phyloP scores from a whole-genome alignment of 2,888 invertebrate species.

The Ormia ochracea region DNA sequence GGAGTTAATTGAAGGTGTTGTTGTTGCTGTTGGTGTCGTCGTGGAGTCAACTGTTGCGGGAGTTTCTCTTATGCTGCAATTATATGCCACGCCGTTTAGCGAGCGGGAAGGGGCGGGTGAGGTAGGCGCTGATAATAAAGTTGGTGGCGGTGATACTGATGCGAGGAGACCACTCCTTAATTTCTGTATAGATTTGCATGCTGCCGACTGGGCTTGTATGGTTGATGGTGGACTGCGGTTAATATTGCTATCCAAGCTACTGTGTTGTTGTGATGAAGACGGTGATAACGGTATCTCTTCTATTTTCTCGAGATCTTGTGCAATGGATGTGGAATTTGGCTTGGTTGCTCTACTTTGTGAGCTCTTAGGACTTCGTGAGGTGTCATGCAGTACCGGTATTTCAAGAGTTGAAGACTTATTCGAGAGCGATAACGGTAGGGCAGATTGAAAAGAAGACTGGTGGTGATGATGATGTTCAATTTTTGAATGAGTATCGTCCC shows the following conservation, averaged over 20 bases:
- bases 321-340: slow-evolving; percentile 83
- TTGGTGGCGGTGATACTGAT: slow-evolving; percentile 62
- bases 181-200: slow-evolving; percentile 44
- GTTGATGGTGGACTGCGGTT: slow-evolving; percentile 76
- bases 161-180: neutral
- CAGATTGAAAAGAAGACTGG: slow-evolving; percentile 69
- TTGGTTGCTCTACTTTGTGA: slow-evolving; percentile 78
- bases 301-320: slow-evolving; percentile 83
- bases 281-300: slow-evolving; percentile 81
- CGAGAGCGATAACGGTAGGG: slow-evolving; percentile 66
- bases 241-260: slow-evolving; percentile 75
- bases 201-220: slow-evolving; percentile 69
- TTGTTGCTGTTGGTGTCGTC: slow-evolving; percentile 64
- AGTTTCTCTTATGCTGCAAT: slow-evolving; percentile 52
- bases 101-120: slow-evolving; percentile 72
- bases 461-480: slow-evolving; percentile 68
- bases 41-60: slow-evolving; percentile 63
- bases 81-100: slow-evolving; percentile 65
- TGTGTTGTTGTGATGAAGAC: slow-evolving; percentile 76
- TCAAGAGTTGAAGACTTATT: slow-evolving; percentile 71
- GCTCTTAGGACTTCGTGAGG: slow-evolving; percentile 72
- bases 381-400: slow-evolving; percentile 75
- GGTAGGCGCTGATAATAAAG: slow-evolving; percentile 69
- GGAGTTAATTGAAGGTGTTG: slow-evolving; percentile 63
- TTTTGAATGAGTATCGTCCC: slow-evolving; percentile 78